Evolutionary conservation across 2,888 invertebrate species (phyloP).

Genomic region (Tenodera sinensis): DNA sequence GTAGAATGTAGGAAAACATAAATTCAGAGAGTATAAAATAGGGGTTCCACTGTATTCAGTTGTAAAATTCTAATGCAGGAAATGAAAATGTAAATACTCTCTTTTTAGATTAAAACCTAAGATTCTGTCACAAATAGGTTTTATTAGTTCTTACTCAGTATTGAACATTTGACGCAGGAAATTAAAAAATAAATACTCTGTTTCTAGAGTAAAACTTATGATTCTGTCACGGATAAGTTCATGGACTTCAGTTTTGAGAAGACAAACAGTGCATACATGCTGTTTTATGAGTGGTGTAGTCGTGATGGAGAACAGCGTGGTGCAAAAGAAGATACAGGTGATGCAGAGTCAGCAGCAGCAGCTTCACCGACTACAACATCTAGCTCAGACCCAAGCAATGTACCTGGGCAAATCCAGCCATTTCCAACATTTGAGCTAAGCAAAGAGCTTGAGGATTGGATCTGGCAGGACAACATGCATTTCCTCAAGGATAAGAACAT

Average conservation of each 20-base stretch:
- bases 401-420: not conserved
- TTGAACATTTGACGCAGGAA: not conserved
- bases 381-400: not conserved
- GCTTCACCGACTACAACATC: not conserved
- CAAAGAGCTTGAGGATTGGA: conserved; percentile 87
- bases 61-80: not conserved
- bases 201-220: conserved; percentile 88
- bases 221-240: conserved; percentile 93
- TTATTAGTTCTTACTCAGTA: too few relatives aligned
- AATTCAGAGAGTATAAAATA: too few relatives aligned
- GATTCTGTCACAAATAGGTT: too few relatives aligned
- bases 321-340: conserved; percentile 38
- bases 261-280: conserved; percentile 96
- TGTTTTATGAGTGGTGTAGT: conserved; percentile 86
- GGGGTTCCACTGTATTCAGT: not conserved
- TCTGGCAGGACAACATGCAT: conserved; percentile 96
- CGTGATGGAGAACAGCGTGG: conserved; percentile 36
- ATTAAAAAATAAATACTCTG: conserved; percentile 31
- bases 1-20: too few relatives aligned
- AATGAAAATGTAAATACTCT: conserved; percentile 24
- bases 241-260: conserved; percentile 98
- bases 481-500: conserved; percentile 93
- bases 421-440: conserved; percentile 56
- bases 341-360: conserved; percentile 18
- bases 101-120: not conserved